Evolutionary conservation across 2,797 vertebrate genomes (phyloP), one percentile per base, ranked within the genome.

Genomic region (Periophthalmus magnuspinnatus): DNA sequence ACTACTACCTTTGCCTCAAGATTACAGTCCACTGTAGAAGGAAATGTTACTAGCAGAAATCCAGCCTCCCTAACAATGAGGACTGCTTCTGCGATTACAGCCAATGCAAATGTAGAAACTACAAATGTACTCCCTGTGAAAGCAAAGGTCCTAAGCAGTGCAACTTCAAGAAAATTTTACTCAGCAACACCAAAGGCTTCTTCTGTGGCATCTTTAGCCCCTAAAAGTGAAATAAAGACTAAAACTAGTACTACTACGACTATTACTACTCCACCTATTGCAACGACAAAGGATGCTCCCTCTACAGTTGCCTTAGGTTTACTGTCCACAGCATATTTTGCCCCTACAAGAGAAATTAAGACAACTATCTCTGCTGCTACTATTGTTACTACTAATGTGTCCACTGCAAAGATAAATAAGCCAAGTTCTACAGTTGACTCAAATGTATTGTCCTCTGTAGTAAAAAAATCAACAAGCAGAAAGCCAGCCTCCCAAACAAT

Each of bases 21-120:
- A 3, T 21, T 21, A 41, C 5, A 36, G 58, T 36, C 34, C 34
- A 21, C 34, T 38, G 9, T 36, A 38, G 19, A 1, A 61, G n/a
- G 9, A 3, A 61, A 22, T 11, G 8, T 13, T 38, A 14, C 34
- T 5, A 36, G 59, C 34, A 61, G 34, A 61, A 38, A 6, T 10
- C 22, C 59, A 61, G 59, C 34, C 19, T 60, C 58, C 32, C 17
- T 36, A 22, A 61, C 59, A 36, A 36, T 38, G 10, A 61, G 59
- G 11, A 5, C n/a, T 13, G 38, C 5, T 38, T 61, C 38, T 41
- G 38, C 52, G 13, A 41, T 5, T 13, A 41, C 2, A 41, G 38
- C 11, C 11, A 41, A 3, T 11, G 38, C 38, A 11, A 41, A 2
- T 41, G 11, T 38, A 6, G 59, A 9, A n/a, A 34, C 34, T 5